A percentile compares a stretch with the other conserved stretches of the same genome.
Evolutionary conservation across 2,888 invertebrate genomes (phyloP).

Genomic region (Watsonalla cultraria): DNA sequence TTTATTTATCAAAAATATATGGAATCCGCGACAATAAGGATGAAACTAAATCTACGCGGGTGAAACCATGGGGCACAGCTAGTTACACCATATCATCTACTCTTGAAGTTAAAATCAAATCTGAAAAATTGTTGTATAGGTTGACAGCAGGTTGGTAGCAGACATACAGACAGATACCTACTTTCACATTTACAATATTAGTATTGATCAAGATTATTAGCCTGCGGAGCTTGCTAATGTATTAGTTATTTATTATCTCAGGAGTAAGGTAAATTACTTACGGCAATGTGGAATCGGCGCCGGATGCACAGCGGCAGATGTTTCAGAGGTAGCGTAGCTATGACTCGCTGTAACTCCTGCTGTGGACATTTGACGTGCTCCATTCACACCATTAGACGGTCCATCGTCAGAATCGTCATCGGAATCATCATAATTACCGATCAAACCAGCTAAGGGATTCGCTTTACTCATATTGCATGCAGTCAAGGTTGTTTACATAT

Average conservation of each 20-base stretch:
- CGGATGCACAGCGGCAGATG: slow-evolving; percentile 50
- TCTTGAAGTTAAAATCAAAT: no score
- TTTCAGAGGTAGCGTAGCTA: slow-evolving; percentile 11
- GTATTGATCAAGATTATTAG: no score
- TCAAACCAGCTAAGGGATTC: slow-evolving; percentile 56
- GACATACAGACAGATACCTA: no score
- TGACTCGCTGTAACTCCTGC: slow-evolving; percentile 9
- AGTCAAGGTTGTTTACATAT: neutral
- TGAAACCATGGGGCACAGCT: no score
- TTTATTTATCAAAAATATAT: no score
- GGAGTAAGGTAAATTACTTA: slow-evolving; percentile 33
- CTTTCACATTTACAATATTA: no score
- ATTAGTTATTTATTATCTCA: neutral
- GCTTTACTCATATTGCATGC: slow-evolving; percentile 53
- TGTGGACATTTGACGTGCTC: slow-evolving; percentile 4
- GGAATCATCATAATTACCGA: slow-evolving; percentile 65
- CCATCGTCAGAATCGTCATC: slow-evolving; percentile 60
- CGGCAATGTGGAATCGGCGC: slow-evolving; percentile 66
- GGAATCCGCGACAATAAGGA: no score
- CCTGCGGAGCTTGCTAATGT: no score
- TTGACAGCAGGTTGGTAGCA: no score
- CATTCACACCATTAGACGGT: slow-evolving; percentile 4
- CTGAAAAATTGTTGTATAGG: no score
- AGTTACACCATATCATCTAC: no score
- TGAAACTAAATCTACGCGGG: no score